Evolutionary conservation across 1,140 invertebrate genomes (phyloP).

Genomic region (Chironomus tepperi): DNA sequence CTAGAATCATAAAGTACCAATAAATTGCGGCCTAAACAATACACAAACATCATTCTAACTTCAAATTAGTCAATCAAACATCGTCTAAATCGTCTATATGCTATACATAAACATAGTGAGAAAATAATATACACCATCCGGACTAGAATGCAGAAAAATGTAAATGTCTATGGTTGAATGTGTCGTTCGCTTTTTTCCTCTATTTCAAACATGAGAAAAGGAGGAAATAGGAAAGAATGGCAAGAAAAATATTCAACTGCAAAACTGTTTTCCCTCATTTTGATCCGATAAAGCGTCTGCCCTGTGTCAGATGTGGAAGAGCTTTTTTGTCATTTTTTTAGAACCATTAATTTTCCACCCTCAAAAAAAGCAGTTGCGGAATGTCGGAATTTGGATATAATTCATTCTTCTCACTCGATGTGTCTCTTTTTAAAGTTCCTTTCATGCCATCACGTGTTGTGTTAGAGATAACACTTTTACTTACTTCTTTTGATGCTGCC

Average conservation of each 20-base stretch:
- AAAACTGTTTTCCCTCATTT: neutral
- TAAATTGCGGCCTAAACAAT: too few species aligned
- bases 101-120: too few species aligned
- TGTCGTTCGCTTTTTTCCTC: neutral
- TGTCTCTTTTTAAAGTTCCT: neutral
- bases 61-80: too few species aligned
- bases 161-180: neutral
- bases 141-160: neutral
- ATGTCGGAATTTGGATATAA: slow-evolving; percentile 23
- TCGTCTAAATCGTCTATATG: too few species aligned
- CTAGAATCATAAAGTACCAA: too few species aligned
- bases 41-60: too few species aligned
- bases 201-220: neutral
- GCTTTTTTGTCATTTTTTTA: slow-evolving; percentile 17
- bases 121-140: neutral
- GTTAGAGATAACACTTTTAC: slow-evolving; percentile 16
- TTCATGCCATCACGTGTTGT: slow-evolving; percentile 16
- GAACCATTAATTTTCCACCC: slow-evolving; percentile 21
- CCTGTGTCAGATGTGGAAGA: neutral
- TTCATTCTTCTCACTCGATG: slow-evolving; percentile 18
- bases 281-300: slow-evolving; percentile 6
- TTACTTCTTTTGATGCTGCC: neutral
- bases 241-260: neutral
- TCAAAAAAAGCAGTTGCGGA: slow-evolving; percentile 5
- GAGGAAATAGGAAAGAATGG: neutral